These are phyloP conservation scores for Helicoverpa assulta DNA, from an alignment of 2,888 invertebrate genomes.

Conservation along the genomic window DNA sequence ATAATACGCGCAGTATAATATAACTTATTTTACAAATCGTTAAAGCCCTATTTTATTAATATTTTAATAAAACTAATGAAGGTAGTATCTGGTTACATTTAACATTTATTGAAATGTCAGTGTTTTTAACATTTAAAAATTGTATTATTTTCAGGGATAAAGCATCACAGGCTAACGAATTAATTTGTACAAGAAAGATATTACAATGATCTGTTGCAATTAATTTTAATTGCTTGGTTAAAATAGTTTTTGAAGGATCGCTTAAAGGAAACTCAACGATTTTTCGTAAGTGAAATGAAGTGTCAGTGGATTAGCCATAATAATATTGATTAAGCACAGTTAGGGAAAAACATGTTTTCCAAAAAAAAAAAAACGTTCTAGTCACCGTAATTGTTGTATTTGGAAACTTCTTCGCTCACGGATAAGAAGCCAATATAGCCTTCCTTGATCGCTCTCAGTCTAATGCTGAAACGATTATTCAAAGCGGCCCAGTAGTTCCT, in stretches of 20 bases:
- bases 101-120: constrained; percentile 30
- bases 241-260: neutral
- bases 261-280: neutral
- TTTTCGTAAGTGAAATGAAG: too few species aligned
- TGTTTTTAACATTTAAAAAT: constrained; percentile 1
- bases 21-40: neutral
- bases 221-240: neutral
- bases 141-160: neutral
- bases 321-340: too few species aligned
- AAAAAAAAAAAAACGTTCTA: too few species aligned
- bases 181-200: neutral
- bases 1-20: neutral
- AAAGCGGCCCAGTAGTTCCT: too few species aligned
- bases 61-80: constrained; percentile 39
- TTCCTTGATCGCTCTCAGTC: too few species aligned
- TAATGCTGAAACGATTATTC: too few species aligned
- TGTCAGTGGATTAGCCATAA: too few species aligned
- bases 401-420: too few species aligned
- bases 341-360: too few species aligned
- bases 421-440: too few species aligned
- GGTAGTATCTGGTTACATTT: constrained; percentile 25
- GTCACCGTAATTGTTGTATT: too few species aligned
- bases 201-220: neutral
- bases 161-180: neutral
- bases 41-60: too few species aligned